These are phyloP conservation scores for Liparis tanakae DNA, from an alignment of 2,797 vertebrate species.

Conservation along the genomic window DNA sequence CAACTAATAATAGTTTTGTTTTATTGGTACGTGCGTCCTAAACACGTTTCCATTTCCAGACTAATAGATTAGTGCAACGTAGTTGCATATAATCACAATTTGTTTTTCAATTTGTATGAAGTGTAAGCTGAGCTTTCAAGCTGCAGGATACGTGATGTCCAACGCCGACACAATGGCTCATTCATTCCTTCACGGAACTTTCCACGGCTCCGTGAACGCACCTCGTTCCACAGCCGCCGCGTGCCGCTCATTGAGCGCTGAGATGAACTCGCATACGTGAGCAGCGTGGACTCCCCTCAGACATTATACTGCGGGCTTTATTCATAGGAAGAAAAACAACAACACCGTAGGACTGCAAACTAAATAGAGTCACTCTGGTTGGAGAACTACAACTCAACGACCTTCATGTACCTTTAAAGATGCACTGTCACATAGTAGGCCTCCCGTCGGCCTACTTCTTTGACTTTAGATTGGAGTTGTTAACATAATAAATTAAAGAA, in stretches of 20 bases:
- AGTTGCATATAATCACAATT: fast-evolving
- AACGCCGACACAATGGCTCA: conserved; percentile 48
- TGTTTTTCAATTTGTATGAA: neutral
- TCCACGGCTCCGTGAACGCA: conserved; percentile 42
- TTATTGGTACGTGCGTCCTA: fast-evolving
- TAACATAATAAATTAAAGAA: neutral
- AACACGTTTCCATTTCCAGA: fast-evolving
- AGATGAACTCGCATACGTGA: neutral
- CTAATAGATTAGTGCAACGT: fast-evolving
- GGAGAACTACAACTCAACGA: neutral
- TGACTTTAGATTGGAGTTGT: neutral
- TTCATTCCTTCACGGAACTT: conserved; percentile 61
- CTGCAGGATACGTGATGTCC: conserved; percentile 7
- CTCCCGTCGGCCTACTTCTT: neutral
- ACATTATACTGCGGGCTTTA: neutral
- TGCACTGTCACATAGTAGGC: neutral
- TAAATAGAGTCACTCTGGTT: neutral
- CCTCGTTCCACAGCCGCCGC: neutral
- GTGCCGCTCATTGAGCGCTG: neutral
- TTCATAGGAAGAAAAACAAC: neutral
- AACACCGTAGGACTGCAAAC: neutral
- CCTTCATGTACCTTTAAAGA: neutral
- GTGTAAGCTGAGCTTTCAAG: neutral
- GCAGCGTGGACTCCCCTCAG: neutral
- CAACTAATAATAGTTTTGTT: conserved; percentile 9